Evolutionary conservation across 2,113 vertebrate genomes (phyloP), one percentile per base, ranked within the genome.

Genomic region (Cinclus cinclus): DNA sequence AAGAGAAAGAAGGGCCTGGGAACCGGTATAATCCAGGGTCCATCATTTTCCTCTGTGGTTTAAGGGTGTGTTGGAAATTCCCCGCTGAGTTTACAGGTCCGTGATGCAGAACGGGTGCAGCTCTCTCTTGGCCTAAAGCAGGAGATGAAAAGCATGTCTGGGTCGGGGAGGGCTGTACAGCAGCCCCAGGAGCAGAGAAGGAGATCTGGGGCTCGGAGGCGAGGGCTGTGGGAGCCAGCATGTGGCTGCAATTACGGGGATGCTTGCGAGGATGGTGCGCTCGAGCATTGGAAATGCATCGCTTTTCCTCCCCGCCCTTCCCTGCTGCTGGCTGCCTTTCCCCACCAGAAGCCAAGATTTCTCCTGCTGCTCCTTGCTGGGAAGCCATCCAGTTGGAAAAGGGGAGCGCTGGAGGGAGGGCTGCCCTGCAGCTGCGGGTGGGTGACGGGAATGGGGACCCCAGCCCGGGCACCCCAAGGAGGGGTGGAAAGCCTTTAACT

Each of bases 191-290:
- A 86, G 80, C 9, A 11, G 60, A 49, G 74, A 71, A 50, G 79
- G 39, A 92, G 92, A 22, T 78, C 0, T 23, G 89, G 78, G 90
- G 92, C 95, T 91, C 2, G 3, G 15, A 59, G 90, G 42, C 12
- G 9, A 49, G 80, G 83, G 79, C 91, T 69, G 83, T 0, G 70
- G 83, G 83, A 83, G 76, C 70, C 92, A 53, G 95, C 92, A 95
- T 95, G 95, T 95, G 96, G 95, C 95, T 97, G 89, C 83, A 95
- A 91, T 96, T 95, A 95, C 4, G 1, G 89, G 83, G 91, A 67
- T 78, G 83, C 83, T 91, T 18, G 85, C 0, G 39, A 81, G 94
- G 80, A 74, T 67, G 89, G 50, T 86, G 91, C 77, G 55, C 88
- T 53, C 1, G 18, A 85, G 91, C 68, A 1, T 0, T 95, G 91